Evolutionary conservation across 2,888 invertebrate species (phyloP), one percentile per base, ranked within the genome.

Genomic region (Drosophila trichaetosa): DNA sequence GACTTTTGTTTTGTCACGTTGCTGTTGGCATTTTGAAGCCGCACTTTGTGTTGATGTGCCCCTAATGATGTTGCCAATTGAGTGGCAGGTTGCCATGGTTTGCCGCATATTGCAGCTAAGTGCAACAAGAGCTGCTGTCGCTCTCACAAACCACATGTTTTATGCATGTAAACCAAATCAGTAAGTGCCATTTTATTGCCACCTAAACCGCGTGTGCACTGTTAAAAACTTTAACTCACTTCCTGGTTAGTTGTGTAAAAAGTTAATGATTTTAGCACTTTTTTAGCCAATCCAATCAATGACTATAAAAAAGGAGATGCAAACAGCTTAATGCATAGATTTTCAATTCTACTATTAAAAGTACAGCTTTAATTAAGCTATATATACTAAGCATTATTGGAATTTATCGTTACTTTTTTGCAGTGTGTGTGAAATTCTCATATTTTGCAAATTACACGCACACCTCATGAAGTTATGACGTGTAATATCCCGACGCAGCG

Each of bases 141-240:
- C 24, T 27, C 27, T 51, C 21, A 38, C 42, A 36, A 21, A 42
- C 38, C 13, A 42, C 53, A 77, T 67, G 68, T 76, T 80, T 83
- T 83, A 83, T 80, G 63, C 56, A 80, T 80, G 67, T 64, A 66
- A 66, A 72, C 61, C 54, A 61, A 49, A 48, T 53, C 67, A 61
- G 54, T 68, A 76, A 80, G 68, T 72, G 65, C 49, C 61, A 61
- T 56, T 73, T 77, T 66, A 79, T 69, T 56, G 34, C 51, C 31
- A 42, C 49, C 36, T 16, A 10, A 69, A 49, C 34, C 18, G 18
- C 27, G 2, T n/a, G 7, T 36, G 11, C 36, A 38, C 38, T 29
- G n/a, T 4, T 10, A 29, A 56, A 27, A 27, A n/a, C 8, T 34
- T 8, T 10, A 10, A 8, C n/a, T 27, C 10, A 27, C 18, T 49